Conservation (phyloP, 30 jellyfish, hydroid and myxozoan genomes). For the Hydractinia echinata region DNA sequence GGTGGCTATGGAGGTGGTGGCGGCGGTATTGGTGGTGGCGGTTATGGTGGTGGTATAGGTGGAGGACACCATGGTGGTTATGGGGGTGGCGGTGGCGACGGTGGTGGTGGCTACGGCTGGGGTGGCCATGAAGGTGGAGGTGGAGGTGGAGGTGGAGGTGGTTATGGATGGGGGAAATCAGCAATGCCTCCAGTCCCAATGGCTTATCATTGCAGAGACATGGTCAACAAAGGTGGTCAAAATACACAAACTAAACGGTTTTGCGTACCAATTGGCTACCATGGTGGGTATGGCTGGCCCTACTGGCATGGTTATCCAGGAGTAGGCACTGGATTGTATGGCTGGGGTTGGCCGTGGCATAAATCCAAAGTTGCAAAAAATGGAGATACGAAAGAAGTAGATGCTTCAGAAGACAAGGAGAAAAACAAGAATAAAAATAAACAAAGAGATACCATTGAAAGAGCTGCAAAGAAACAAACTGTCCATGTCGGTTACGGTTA, state of each 20-base stretch:
- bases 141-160: conserved; percentile 47
- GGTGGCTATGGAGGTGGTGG: conserved; percentile 50
- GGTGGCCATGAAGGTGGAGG: conserved; percentile 46
- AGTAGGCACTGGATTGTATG: conserved; percentile 71
- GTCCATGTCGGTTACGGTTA: conserved; percentile 96
- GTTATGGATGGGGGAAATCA: conserved; percentile 42
- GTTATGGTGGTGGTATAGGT: conserved; percentile 42
- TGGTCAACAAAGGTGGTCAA: conserved; percentile 37
- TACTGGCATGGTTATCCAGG: conserved; percentile 95
- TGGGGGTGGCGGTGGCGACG: conserved; percentile 74
- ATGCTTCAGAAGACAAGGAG: background rate
- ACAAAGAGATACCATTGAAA: conserved; percentile 55
- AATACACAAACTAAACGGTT: conserved; percentile 51
- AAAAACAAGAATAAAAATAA: background rate
- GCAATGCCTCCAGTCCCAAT: conserved; percentile 2
- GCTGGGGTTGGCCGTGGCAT: conserved; percentile 92
- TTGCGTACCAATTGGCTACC: conserved; percentile 91
- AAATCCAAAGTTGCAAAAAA: conserved; percentile 64
- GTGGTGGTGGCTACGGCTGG: conserved; percentile 59
- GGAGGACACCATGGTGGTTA: conserved; percentile 37
- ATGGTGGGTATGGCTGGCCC: conserved; percentile 88
- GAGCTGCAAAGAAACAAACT: conserved; percentile 78
- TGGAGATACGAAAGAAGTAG: conserved; percentile 1
- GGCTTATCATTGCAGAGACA: conserved; percentile 88
- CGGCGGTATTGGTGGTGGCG: conserved; percentile 36